These are phyloP conservation scores for Heliocidaris tuberculata DNA, from an alignment of 35 echinoderm and acorn worm species.

Conservation along the genomic window DNA sequence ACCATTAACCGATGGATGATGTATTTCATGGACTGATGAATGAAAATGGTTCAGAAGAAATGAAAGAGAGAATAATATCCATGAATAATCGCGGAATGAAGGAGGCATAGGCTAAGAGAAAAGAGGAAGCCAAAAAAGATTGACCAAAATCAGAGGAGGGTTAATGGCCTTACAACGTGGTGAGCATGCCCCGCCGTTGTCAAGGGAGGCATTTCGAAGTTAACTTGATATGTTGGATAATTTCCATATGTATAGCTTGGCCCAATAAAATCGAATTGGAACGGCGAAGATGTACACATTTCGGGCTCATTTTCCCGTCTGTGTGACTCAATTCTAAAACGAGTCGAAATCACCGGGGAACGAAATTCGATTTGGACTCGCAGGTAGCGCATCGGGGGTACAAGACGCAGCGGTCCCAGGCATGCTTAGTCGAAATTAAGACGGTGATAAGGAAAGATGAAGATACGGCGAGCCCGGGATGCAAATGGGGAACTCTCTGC, in stretches of 20 bases:
- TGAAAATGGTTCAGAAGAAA: background rate
- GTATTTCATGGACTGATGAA: background rate
- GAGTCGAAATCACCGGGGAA: background rate
- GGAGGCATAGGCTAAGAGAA: background rate
- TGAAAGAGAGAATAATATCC: background rate
- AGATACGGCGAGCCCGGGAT: background rate
- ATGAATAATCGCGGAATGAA: background rate
- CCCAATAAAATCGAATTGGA: constrained; percentile 17
- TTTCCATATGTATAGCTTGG: constrained; percentile 11
- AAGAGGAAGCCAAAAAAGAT: background rate
- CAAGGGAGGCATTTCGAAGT: background rate
- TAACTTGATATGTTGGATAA: background rate
- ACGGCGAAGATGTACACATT: background rate
- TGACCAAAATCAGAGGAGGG: background rate
- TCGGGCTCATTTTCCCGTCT: background rate
- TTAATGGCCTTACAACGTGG: background rate
- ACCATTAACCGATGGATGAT: background rate
- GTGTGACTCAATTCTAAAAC: background rate
- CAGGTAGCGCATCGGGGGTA: background rate
- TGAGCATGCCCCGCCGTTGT: background rate
- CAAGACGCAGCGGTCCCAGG: background rate
- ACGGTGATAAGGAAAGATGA: background rate
- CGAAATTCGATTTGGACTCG: background rate
- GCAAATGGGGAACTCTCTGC: background rate
- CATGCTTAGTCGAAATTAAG: background rate